phyloP scores from a whole-genome alignment of 2,797 vertebrate species.

The Danio albolineatus region DNA sequence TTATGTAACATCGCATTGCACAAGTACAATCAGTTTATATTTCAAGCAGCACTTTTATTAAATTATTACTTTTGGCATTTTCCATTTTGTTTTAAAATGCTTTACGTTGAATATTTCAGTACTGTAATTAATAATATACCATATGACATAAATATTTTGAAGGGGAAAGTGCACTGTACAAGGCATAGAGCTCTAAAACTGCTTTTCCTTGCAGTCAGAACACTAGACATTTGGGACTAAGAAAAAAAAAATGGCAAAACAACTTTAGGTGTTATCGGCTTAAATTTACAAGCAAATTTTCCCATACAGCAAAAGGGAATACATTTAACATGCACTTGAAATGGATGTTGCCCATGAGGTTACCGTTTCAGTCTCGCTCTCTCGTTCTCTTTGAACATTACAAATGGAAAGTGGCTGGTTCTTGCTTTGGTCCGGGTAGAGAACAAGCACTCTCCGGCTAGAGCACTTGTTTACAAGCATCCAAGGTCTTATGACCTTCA shows the following conservation, averaged over 20 bases:
- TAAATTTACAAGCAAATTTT: slow-evolving; percentile 13
- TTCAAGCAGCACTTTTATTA: too few species aligned
- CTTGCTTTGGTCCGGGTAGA: not conserved
- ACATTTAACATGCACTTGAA: slow-evolving; percentile 8
- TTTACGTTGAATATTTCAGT: too few species aligned
- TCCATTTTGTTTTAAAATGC: too few species aligned
- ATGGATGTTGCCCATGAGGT: slow-evolving; percentile 15
- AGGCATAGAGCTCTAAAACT: not conserved
- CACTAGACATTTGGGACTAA: slow-evolving; percentile 2
- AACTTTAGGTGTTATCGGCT: slow-evolving; percentile 14
- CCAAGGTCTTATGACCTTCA: slow-evolving; percentile 41
- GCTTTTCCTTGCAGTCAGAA: not conserved
- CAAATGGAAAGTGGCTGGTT: slow-evolving; percentile 7
- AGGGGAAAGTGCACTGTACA: not conserved
- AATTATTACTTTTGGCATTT: too few species aligned
- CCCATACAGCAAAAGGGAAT: slow-evolving; percentile 15
- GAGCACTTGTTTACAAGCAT: slow-evolving; percentile 25
- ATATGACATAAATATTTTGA: not conserved
- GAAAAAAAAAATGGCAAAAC: not conserved
- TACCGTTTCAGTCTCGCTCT: not conserved
- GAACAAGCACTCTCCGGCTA: slow-evolving; percentile 8
- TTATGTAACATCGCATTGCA: too few species aligned
- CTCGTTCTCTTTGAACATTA: not conserved
- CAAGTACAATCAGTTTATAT: too few species aligned
- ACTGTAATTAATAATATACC: too few species aligned